A percentile compares a stretch with the other conserved stretches of the same genome.
These are phyloP conservation scores for Synergus umbraculus DNA, from an alignment of 2,888 invertebrate species.

Conservation along the genomic window DNA sequence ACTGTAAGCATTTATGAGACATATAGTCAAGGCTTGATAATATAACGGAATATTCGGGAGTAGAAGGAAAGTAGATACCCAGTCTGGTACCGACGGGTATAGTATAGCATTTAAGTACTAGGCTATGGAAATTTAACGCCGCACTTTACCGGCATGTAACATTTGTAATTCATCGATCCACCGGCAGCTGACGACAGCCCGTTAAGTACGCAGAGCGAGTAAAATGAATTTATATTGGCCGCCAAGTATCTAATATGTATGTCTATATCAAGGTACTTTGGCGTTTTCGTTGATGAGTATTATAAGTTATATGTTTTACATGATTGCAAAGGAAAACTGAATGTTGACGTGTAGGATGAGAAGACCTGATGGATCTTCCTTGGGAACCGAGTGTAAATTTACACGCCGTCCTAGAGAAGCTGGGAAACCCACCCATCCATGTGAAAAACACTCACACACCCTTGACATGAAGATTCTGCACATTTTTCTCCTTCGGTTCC, in stretches of 20 bases:
- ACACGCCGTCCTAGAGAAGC: conserved; percentile 56
- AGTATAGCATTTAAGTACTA: conserved; percentile 55
- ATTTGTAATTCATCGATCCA: conserved; percentile 66
- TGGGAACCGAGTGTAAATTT: conserved; percentile 61
- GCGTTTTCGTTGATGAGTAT: not conserved
- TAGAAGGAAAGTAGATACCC: conserved; percentile 34
- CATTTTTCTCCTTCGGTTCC: conserved; percentile 20
- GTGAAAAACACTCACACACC: conserved; percentile 3
- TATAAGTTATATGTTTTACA: not conserved
- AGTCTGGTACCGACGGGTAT: conserved; percentile 32
- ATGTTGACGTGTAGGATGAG: conserved; percentile 40
- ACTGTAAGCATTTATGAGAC: conserved; percentile 48
- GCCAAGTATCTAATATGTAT: conserved; percentile 23
- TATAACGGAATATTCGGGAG: conserved; percentile 59
- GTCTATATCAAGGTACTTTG: conserved; percentile 21
- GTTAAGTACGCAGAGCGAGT: conserved; percentile 55
- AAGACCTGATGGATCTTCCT: conserved; percentile 61
- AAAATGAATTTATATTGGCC: conserved; percentile 65
- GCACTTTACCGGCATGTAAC: conserved; percentile 63
- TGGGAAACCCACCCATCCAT: not conserved
- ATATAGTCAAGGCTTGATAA: conserved; percentile 58
- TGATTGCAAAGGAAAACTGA: not conserved
- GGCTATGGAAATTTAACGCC: conserved; percentile 65
- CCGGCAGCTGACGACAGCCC: conserved; percentile 58
- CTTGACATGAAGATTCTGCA: conserved; percentile 26